Evolutionary conservation across 2,113 vertebrate species (phyloP).

Genomic region (Thunnus thynnus): DNA sequence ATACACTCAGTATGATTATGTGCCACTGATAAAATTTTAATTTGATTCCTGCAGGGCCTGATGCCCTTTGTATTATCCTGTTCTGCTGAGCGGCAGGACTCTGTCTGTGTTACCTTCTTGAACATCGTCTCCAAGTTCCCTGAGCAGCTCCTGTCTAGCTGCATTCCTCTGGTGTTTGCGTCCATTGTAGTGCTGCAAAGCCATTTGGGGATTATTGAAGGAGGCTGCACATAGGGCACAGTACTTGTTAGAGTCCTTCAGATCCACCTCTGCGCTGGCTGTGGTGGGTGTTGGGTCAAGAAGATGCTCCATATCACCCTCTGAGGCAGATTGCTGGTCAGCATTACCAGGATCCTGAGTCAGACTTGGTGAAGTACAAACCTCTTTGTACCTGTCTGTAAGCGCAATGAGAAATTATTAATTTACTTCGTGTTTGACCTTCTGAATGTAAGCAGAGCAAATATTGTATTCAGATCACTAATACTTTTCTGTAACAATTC

Average conservation of each 20-base stretch:
- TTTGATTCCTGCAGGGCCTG: background rate
- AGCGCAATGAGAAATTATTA: slow-evolving; percentile 13
- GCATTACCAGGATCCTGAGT: slow-evolving; percentile 4
- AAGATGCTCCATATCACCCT: slow-evolving; percentile 10
- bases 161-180: slow-evolving; percentile 90
- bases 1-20: background rate
- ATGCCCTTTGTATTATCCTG: background rate
- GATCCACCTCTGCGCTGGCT: slow-evolving; percentile 66
- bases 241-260: slow-evolving; percentile 85
- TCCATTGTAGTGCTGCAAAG: slow-evolving; percentile 88
- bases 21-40: background rate
- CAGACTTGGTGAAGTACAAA: background rate
- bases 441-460: background rate
- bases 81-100: background rate
- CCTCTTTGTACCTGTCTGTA: slow-evolving; percentile 28
- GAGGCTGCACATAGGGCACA: slow-evolving; percentile 86
- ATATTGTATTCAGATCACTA: background rate
- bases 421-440: background rate
- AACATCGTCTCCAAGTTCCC: slow-evolving; percentile 77
- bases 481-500: background rate
- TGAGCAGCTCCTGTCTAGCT: slow-evolving; percentile 80
- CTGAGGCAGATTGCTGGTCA: slow-evolving; percentile 26
- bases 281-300: background rate
- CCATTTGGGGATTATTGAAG: slow-evolving; percentile 86
- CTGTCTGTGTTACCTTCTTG: slow-evolving; percentile 63